Evolutionary conservation across 2,797 vertebrate genomes (phyloP).

Genomic region (Acanthornis magna): DNA sequence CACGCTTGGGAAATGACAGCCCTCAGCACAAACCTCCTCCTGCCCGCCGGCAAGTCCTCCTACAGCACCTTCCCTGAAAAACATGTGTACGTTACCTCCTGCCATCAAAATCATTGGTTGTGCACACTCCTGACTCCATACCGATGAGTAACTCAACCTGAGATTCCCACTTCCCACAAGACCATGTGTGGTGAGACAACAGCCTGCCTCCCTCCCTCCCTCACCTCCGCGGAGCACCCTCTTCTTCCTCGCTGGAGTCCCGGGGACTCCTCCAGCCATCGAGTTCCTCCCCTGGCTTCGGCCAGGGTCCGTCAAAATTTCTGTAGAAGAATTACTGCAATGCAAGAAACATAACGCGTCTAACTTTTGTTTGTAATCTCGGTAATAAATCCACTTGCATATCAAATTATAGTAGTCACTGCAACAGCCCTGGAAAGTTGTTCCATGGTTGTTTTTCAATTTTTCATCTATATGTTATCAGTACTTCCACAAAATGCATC

Average conservation of each 20-base stretch:
- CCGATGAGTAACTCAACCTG: slow-evolving; percentile 56
- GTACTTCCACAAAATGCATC: background rate
- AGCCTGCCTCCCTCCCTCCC: background rate
- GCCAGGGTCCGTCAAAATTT: no score
- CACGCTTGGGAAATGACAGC: background rate
- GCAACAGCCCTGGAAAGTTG: background rate
- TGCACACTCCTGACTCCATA: slow-evolving; percentile 29
- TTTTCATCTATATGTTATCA: background rate
- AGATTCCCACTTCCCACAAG: slow-evolving; percentile 33
- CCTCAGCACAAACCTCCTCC: background rate
- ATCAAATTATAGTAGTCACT: background rate
- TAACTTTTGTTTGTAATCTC: background rate
- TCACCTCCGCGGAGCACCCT: background rate
- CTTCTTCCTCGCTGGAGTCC: background rate
- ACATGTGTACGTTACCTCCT: slow-evolving; percentile 31
- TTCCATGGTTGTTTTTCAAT: background rate
- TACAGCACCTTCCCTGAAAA: background rate
- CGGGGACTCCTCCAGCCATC: background rate
- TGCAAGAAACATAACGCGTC: background rate
- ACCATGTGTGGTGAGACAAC: slow-evolving; percentile 6
- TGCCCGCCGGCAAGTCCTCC: slow-evolving; percentile 28
- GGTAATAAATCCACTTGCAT: background rate
- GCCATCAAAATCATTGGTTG: background rate
- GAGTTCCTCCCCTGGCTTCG: background rate
- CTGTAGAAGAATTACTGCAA: background rate